Conservation (phyloP, 2,888 invertebrate species). For the Cryptus viduatorius region DNA sequence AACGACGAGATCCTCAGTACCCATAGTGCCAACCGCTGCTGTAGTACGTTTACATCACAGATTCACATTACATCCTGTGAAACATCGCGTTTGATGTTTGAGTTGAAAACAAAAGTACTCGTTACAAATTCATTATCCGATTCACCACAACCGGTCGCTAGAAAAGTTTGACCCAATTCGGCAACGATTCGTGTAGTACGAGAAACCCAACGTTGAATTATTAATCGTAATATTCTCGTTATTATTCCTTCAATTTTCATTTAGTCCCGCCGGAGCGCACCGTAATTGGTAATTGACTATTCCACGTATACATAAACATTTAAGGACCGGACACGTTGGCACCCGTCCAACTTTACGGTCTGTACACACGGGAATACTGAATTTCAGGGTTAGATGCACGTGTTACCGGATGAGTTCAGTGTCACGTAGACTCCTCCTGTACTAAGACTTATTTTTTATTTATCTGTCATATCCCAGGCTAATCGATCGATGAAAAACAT, state of each 20-base stretch:
- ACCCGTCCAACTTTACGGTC: slow-evolving; percentile 9
- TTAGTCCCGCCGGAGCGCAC: background rate
- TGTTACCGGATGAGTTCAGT: background rate
- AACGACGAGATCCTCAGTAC: slow-evolving; percentile 18
- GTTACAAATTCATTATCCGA: background rate
- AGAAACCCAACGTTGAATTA: background rate
- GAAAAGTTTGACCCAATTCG: background rate
- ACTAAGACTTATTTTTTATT: background rate
- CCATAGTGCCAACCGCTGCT: background rate
- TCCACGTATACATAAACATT: slow-evolving; percentile 2
- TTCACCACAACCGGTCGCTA: no score
- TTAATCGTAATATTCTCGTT: background rate
- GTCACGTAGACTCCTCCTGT: slow-evolving; percentile 3
- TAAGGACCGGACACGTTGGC: background rate
- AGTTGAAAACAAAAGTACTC: background rate
- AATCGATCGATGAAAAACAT: slow-evolving; percentile 1
- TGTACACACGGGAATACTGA: slow-evolving; percentile 4
- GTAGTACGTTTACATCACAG: background rate
- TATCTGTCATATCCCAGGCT: background rate
- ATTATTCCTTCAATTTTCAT: background rate
- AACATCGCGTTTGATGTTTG: background rate
- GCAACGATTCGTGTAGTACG: background rate
- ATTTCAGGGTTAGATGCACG: slow-evolving; percentile 3
- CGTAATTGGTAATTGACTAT: slow-evolving; percentile 15
- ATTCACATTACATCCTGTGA: background rate